A percentile compares a stretch with the other conserved stretches of the same genome.
phyloP scores from a whole-genome alignment of 2,113 vertebrate genomes.

The Hippocampus abdominalis region DNA sequence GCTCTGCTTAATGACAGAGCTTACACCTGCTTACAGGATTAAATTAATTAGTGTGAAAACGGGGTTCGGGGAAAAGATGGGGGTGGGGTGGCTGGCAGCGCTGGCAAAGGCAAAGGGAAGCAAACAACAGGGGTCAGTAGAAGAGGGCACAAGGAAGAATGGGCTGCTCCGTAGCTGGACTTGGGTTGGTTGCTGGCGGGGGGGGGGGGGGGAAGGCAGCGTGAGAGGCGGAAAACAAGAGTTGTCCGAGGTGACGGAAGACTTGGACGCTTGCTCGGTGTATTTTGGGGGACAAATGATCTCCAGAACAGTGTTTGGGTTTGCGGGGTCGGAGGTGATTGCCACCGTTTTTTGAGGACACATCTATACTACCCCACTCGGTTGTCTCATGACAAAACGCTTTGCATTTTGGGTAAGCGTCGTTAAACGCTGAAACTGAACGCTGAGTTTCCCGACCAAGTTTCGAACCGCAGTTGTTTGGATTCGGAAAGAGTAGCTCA shows the following conservation, averaged over 20 bases:
- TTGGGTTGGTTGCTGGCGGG: slow-evolving; percentile 44
- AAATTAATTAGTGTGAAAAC: slow-evolving; percentile 81
- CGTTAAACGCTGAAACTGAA: neutral
- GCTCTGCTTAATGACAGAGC: slow-evolving; percentile 72
- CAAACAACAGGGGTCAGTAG: slow-evolving; percentile 58
- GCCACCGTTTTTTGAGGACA: slow-evolving; percentile 30
- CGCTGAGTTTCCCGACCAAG: neutral
- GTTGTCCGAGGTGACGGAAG: slow-evolving; percentile 33
- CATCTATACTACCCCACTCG: slow-evolving; percentile 10
- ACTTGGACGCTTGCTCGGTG: slow-evolving; percentile 22
- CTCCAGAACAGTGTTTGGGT: slow-evolving; percentile 56
- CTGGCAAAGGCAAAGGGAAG: slow-evolving; percentile 27
- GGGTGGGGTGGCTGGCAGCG: slow-evolving; percentile 28
- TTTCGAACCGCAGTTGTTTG: neutral
- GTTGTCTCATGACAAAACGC: neutral
- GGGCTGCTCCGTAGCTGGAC: slow-evolving; percentile 35
- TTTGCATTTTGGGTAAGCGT: neutral
- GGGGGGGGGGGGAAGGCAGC: slow-evolving; percentile 33
- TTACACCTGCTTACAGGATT: slow-evolving; percentile 86
- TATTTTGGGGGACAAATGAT: slow-evolving; percentile 32
- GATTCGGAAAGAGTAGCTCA: neutral
- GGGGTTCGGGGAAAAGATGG: slow-evolving; percentile 52
- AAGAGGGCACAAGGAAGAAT: slow-evolving; percentile 69
- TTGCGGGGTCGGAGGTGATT: slow-evolving; percentile 55
- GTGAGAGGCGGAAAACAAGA: slow-evolving; percentile 38